Evolutionary conservation across 2,888 invertebrate genomes (phyloP).

Genomic region (Phengaris arion): DNA sequence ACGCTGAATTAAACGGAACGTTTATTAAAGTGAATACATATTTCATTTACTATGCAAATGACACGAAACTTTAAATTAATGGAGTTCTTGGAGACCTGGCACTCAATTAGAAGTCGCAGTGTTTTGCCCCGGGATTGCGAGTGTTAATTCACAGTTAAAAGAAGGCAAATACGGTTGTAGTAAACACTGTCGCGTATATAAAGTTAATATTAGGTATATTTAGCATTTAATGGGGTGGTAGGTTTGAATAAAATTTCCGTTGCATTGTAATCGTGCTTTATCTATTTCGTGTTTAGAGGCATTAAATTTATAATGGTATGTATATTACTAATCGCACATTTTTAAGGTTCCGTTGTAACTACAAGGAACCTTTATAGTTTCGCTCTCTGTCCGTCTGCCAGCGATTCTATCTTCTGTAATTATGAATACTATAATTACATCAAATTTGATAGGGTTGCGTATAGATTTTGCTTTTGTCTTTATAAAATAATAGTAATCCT

Average conservation of each 20-base stretch:
- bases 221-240: background rate
- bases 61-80: slow-evolving; percentile 24
- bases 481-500: too few species aligned
- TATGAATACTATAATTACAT: too few species aligned
- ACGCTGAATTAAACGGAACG: background rate
- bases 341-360: background rate
- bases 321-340: background rate
- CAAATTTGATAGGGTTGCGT: too few species aligned
- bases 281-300: background rate
- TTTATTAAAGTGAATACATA: slow-evolving; percentile 22
- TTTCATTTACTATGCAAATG: slow-evolving; percentile 22
- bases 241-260: background rate
- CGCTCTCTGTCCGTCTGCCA: too few species aligned
- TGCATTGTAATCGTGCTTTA: background rate
- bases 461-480: too few species aligned
- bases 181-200: slow-evolving; percentile 26
- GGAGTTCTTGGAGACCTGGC: slow-evolving; percentile 20
- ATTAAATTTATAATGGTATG: background rate
- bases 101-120: slow-evolving; percentile 24
- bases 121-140: slow-evolving; percentile 39
- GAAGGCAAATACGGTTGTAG: slow-evolving; percentile 43
- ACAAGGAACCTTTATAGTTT: too few species aligned
- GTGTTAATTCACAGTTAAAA: slow-evolving; percentile 46
- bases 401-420: too few species aligned
- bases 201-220: slow-evolving; percentile 7